Conservation (phyloP, 2,113 vertebrate genomes). For the Siphamia tubifer region DNA sequence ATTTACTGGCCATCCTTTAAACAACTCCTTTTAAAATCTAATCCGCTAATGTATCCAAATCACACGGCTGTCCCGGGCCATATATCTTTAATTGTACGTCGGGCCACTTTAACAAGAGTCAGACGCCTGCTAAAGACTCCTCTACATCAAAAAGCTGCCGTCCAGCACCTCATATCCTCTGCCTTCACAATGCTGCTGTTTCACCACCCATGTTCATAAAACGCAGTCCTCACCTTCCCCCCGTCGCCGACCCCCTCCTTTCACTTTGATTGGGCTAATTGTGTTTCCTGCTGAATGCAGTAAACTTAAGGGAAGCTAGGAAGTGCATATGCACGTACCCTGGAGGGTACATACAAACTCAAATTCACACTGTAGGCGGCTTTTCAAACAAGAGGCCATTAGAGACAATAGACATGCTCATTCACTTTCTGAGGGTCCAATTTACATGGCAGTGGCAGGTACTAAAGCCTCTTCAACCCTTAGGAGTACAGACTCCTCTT, state of each 20-base stretch:
- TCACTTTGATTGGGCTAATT: slow-evolving; percentile 79
- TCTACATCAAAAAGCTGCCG: slow-evolving; percentile 73
- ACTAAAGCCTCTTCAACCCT: slow-evolving; percentile 57
- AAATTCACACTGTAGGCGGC: slow-evolving; percentile 62
- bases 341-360: slow-evolving; percentile 59
- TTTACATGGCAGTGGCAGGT: slow-evolving; percentile 69
- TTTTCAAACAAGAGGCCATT: slow-evolving; percentile 71
- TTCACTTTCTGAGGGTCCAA: slow-evolving; percentile 71
- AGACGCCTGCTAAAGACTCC: slow-evolving; percentile 55
- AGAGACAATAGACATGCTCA: slow-evolving; percentile 76
- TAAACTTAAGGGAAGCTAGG: slow-evolving; percentile 68
- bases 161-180: slow-evolving; percentile 71
- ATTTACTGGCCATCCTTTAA: slow-evolving; percentile 71
- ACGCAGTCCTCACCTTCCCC: slow-evolving; percentile 9
- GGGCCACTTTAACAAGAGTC: slow-evolving; percentile 73
- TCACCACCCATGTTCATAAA: slow-evolving; percentile 76
- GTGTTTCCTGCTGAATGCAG: slow-evolving; percentile 76
- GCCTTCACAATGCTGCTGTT: slow-evolving; percentile 70
- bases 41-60: slow-evolving; percentile 79
- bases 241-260: slow-evolving; percentile 26
- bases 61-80: slow-evolving; percentile 64
- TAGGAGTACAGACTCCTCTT: slow-evolving; percentile 32
- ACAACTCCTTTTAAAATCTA: slow-evolving; percentile 73
- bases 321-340: slow-evolving; percentile 56
- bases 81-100: slow-evolving; percentile 72